These are phyloP conservation scores for Cryptoprocta ferox DNA, from an alignment of 2,797 vertebrate genomes.

Conservation along the genomic window DNA sequence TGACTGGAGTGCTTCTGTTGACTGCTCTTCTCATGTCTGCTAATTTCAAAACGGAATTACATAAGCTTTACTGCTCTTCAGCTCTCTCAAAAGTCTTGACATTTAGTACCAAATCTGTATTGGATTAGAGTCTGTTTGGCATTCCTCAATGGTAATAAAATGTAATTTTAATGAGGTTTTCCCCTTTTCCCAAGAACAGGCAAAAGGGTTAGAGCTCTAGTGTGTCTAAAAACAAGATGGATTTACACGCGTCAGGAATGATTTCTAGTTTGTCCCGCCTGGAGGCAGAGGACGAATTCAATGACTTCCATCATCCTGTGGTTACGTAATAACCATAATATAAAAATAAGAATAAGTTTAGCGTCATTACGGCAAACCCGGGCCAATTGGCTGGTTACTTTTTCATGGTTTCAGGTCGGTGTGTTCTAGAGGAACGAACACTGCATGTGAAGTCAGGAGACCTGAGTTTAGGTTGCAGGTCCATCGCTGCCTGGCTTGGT, in stretches of 20 bases:
- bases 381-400: not conserved
- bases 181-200: not conserved
- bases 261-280: not conserved
- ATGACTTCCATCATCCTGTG: not conserved
- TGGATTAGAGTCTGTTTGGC: conserved; percentile 27
- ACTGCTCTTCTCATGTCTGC: not conserved
- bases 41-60: conserved; percentile 49
- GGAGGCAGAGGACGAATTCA: not conserved
- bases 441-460: not conserved
- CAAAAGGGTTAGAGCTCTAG: not conserved
- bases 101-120: conserved; percentile 7
- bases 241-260: not conserved
- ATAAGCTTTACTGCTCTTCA: not conserved
- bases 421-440: not conserved
- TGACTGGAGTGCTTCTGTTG: not conserved
- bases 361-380: not conserved
- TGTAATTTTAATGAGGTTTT: conserved; percentile 27
- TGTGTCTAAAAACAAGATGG: not conserved
- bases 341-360: conserved; percentile 8
- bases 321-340: not conserved
- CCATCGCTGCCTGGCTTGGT: not conserved
- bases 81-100: conserved; percentile 34
- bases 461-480: not conserved
- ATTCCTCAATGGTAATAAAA: conserved; percentile 34
- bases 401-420: not conserved